A percentile compares a stretch with the other conserved stretches of the same genome.
Evolutionary conservation across 2,113 vertebrate genomes (phyloP).

Genomic region (Campylomormyrus tamandua): DNA sequence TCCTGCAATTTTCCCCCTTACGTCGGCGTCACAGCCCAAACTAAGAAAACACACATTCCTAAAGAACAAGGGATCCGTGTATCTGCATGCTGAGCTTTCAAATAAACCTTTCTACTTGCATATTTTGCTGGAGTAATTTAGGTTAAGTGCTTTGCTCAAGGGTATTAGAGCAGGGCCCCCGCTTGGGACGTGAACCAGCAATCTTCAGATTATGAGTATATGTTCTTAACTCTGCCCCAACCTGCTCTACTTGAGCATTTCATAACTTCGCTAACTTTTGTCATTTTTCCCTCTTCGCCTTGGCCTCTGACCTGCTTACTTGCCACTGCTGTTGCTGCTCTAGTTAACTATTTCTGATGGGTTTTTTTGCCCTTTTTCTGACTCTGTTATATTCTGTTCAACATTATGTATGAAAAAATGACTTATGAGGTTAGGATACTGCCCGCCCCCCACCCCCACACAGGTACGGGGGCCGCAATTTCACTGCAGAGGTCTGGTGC

Average conservation of each 20-base stretch:
- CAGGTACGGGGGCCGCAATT: neutral
- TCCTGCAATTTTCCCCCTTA: neutral
- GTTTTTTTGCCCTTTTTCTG: neutral
- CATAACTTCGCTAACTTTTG: neutral
- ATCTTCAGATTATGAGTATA: neutral
- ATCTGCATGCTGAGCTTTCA: neutral
- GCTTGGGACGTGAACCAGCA: neutral
- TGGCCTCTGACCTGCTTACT: neutral
- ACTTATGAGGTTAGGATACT: neutral
- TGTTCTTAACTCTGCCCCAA: neutral
- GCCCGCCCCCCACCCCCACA: neutral
- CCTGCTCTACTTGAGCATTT: neutral
- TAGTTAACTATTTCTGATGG: neutral
- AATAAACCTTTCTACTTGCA: neutral
- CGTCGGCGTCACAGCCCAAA: neutral
- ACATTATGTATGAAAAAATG: neutral
- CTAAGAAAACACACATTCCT: neutral
- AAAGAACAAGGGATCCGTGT: neutral
- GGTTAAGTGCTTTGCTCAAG: neutral
- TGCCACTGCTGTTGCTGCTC: neutral
- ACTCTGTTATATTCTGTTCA: neutral
- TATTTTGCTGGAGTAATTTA: conserved; percentile 2
- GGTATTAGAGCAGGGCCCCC: neutral
- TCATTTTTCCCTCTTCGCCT: neutral
- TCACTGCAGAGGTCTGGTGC: neutral